Evolutionary conservation across 2,888 invertebrate genomes (phyloP).

Genomic region (Amiota mariae): DNA sequence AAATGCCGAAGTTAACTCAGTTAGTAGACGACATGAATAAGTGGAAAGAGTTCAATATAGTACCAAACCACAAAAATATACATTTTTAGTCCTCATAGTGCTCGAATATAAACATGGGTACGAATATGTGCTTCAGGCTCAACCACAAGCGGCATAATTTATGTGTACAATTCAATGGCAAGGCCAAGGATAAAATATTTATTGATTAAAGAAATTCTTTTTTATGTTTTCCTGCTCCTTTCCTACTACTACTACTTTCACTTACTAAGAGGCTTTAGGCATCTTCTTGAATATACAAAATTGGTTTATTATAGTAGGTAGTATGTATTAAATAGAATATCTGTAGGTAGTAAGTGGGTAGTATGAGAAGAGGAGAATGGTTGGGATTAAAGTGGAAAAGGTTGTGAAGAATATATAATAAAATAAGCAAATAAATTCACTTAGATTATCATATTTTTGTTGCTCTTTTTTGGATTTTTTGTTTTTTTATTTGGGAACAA

Average conservation of each 20-base stretch:
- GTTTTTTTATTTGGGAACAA: no score
- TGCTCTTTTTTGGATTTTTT: no score
- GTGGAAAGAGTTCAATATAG: slow-evolving; percentile 10
- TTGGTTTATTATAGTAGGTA: not conserved
- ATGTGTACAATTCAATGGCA: slow-evolving; percentile 8
- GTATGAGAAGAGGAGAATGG: no score
- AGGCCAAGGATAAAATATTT: slow-evolving; percentile 25
- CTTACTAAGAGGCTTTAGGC: not conserved
- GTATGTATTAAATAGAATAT: no score
- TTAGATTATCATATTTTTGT: not conserved
- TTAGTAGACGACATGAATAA: not conserved
- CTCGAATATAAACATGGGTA: no score
- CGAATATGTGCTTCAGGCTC: no score
- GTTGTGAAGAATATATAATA: slow-evolving; percentile 6
- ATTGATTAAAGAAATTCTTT: slow-evolving; percentile 16
- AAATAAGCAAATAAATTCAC: slow-evolving; percentile 14
- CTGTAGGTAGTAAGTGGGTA: no score
- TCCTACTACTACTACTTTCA: not conserved
- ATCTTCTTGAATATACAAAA: not conserved
- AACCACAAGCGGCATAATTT: no score
- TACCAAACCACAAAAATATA: not conserved
- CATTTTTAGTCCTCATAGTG: not conserved
- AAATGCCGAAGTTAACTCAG: slow-evolving; percentile 10
- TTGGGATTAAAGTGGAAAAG: not conserved
- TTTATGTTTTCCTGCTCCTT: not conserved